These are phyloP conservation scores for Zaprionus kolodkinae DNA, from an alignment of 1,140 invertebrate genomes.

Conservation along the genomic window DNA sequence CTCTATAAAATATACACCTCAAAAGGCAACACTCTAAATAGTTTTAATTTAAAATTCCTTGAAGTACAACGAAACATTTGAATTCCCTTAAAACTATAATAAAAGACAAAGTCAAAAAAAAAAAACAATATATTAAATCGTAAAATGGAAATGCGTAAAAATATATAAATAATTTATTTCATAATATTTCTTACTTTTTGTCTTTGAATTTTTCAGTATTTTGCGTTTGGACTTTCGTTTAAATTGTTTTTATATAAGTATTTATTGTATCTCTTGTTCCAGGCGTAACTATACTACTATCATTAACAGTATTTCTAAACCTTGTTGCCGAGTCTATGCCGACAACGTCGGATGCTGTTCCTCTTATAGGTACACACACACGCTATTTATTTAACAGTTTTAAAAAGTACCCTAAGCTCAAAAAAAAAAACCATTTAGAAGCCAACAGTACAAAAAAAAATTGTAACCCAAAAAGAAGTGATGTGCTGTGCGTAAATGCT, in stretches of 20 bases:
- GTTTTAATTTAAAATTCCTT: slow-evolving; percentile 32
- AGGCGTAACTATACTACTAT: slow-evolving; percentile 99
- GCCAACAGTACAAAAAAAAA: slow-evolving; percentile 38
- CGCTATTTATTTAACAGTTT: slow-evolving; percentile 60
- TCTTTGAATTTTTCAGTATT: slow-evolving; percentile 66
- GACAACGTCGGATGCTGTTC: slow-evolving; percentile 94
- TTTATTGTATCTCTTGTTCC: slow-evolving; percentile 85
- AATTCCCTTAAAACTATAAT: slow-evolving; percentile 19
- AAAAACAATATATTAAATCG: slow-evolving; percentile 9
- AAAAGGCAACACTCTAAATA: slow-evolving; percentile 27
- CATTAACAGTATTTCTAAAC: slow-evolving; percentile 98
- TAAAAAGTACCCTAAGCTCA: slow-evolving; percentile 29
- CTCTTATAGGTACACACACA: slow-evolving; percentile 87
- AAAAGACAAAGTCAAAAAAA: slow-evolving; percentile 22
- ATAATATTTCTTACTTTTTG: slow-evolving; percentile 66
- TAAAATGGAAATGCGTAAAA: slow-evolving; percentile 51
- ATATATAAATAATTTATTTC: slow-evolving; percentile 47
- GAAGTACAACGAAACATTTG: slow-evolving; percentile 28
- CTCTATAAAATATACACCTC: not conserved
- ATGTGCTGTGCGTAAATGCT: slow-evolving; percentile 59
- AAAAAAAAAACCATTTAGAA: slow-evolving; percentile 40
- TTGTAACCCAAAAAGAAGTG: slow-evolving; percentile 27
- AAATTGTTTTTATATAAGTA: slow-evolving; percentile 69
- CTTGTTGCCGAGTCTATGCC: slow-evolving; percentile 97
- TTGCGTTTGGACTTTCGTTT: slow-evolving; percentile 68